A percentile compares a stretch with the other conserved stretches of the same genome.
phyloP scores from a whole-genome alignment of 2,888 invertebrate genomes.

The Coelinius sp. region DNA sequence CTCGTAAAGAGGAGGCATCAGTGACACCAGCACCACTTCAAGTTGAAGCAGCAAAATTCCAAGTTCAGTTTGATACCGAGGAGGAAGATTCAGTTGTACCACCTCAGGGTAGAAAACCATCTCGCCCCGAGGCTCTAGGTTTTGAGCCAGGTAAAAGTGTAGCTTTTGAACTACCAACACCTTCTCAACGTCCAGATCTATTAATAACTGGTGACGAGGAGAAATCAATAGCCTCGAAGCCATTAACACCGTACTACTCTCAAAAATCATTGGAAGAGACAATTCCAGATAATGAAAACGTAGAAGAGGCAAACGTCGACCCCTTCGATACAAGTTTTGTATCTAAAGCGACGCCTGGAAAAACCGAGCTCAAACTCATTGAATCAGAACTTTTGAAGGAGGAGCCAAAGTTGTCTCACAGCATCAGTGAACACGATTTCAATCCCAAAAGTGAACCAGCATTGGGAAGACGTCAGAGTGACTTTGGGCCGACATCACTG shows the following conservation, averaged over 20 bases:
- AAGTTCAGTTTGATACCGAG: slow-evolving; percentile 36
- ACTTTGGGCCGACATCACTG: slow-evolving; percentile 57
- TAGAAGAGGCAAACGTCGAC: slow-evolving; percentile 72
- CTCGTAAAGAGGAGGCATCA: slow-evolving; percentile 72
- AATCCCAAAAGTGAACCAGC: slow-evolving; percentile 71
- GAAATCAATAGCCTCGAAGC: slow-evolving; percentile 76
- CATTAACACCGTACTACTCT: slow-evolving; percentile 86
- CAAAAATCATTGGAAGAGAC: slow-evolving; percentile 73
- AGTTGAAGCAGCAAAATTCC: slow-evolving; percentile 46
- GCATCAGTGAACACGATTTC: slow-evolving; percentile 79
- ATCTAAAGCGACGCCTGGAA: slow-evolving; percentile 72
- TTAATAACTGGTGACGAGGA: slow-evolving; percentile 75
- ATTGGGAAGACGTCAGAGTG: slow-evolving; percentile 73
- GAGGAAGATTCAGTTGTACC: not conserved
- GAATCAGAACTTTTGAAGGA: slow-evolving; percentile 72
- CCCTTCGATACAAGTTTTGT: slow-evolving; percentile 80
- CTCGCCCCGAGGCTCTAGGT: slow-evolving; percentile 76
- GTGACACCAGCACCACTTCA: slow-evolving; percentile 43
- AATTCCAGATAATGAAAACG: slow-evolving; percentile 73
- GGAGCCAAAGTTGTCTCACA: slow-evolving; percentile 65
- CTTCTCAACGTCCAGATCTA: slow-evolving; percentile 72
- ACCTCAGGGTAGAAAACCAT: slow-evolving; percentile 71
- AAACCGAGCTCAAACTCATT: slow-evolving; percentile 74
- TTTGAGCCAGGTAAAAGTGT: slow-evolving; percentile 70
- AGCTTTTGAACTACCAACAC: slow-evolving; percentile 76